These are phyloP conservation scores for Barnardius zonarius DNA, from an alignment of 2,113 vertebrate genomes.

Conservation along the genomic window DNA sequence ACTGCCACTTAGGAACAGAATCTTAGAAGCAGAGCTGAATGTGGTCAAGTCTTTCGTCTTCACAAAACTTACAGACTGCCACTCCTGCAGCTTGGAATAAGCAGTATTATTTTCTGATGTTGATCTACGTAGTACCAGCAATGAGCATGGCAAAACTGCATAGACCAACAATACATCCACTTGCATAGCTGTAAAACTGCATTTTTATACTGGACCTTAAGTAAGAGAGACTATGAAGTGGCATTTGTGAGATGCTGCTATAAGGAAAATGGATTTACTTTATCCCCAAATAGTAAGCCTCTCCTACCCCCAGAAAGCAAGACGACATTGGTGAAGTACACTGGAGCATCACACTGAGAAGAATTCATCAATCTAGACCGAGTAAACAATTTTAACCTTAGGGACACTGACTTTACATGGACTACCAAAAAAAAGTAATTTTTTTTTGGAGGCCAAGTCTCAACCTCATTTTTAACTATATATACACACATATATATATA, in stretches of 20 bases:
- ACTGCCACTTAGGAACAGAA: not conserved
- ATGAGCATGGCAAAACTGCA: not conserved
- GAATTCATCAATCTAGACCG: not conserved
- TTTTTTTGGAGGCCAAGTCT: not conserved
- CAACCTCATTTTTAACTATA: not conserved
- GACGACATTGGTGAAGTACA: not conserved
- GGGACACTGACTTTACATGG: not conserved
- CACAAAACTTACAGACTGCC: not conserved
- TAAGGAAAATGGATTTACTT: not conserved
- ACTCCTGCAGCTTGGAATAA: not conserved
- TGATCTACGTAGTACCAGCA: not conserved
- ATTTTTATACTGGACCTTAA: not conserved
- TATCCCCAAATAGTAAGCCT: not conserved
- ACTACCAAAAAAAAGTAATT: not conserved
- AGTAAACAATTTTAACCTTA: not conserved
- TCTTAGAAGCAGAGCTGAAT: not conserved
- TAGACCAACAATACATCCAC: not conserved
- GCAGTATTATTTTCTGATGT: not conserved
- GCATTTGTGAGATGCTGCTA: not conserved
- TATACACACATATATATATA: not conserved
- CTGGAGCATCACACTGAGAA: not conserved
- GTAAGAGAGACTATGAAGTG: not conserved
- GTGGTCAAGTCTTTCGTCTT: not conserved
- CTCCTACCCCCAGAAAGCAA: not conserved
- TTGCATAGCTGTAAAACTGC: not conserved